phyloP scores from a whole-genome alignment of 2,113 vertebrate genomes.

The Rhineura floridana region DNA sequence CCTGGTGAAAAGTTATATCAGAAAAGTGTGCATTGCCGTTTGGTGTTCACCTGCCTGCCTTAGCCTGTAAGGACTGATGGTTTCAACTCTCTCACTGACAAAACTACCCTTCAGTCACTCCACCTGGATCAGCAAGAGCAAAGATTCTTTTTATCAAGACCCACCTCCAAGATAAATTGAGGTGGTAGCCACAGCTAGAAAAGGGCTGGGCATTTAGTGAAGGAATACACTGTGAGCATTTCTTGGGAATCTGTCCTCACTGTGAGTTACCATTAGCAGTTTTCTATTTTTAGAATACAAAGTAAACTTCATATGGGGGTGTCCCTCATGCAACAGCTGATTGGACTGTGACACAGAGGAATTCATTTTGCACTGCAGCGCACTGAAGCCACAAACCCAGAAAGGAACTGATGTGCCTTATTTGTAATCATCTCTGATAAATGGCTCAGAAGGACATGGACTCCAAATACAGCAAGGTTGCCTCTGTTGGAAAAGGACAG shows the following conservation, averaged over 20 bases:
- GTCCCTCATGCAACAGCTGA: slow-evolving; percentile 17
- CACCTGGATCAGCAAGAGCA: neutral
- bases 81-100: neutral
- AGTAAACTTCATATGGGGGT: neutral
- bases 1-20: too few species aligned
- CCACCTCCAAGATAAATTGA: neutral
- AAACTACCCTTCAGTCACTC: neutral
- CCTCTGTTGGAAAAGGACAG: neutral
- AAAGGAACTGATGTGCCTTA: neutral
- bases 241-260: neutral
- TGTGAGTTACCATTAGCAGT: neutral
- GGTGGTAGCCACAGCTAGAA: neutral
- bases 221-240: neutral
- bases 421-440: neutral
- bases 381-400: neutral
- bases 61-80: neutral
- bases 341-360: neutral
- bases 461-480: neutral
- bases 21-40: neutral
- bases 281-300: slow-evolving; percentile 7
- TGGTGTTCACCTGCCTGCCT: neutral
- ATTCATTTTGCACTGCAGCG: neutral
- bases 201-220: neutral
- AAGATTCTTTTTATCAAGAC: neutral
- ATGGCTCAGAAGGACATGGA: neutral